Conservation (phyloP, 2,113 vertebrate species). For the Piprites chloris region DNA sequence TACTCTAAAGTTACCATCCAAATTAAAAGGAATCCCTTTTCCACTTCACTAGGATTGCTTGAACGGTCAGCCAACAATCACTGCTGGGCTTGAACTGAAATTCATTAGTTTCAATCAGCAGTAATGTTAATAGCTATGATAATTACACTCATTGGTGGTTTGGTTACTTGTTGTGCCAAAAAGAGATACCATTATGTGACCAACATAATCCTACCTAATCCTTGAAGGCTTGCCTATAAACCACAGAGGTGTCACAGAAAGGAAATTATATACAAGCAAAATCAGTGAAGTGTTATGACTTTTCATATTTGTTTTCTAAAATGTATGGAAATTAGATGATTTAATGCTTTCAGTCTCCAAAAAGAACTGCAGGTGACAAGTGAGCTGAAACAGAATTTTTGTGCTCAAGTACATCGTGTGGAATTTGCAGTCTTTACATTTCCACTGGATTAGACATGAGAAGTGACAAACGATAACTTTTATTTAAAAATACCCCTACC, state of each 20-base stretch:
- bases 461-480: neutral
- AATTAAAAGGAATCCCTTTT: conserved; percentile 11
- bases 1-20: neutral
- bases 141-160: conserved; percentile 20
- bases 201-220: conserved; percentile 29
- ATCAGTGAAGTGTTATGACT: neutral
- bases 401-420: neutral
- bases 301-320: neutral
- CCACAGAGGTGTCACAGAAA: neutral
- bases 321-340: neutral
- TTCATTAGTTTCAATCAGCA: conserved; percentile 48
- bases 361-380: neutral
- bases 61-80: conserved; percentile 42
- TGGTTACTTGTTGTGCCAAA: neutral
- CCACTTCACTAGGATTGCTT: neutral
- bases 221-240: conserved; percentile 1
- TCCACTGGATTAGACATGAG: neutral
- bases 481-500: neutral
- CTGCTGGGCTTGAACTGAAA: conserved; percentile 1
- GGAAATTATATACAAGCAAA: neutral
- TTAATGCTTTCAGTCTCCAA: neutral
- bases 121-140: conserved; percentile 18
- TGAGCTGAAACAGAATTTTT: neutral
- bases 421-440: neutral
- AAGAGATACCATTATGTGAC: conserved; percentile 9